A percentile compares a stretch with the other conserved stretches of the same genome.
Evolutionary conservation across 2,113 vertebrate species (phyloP).

Genomic region (Nettapus auritus): DNA sequence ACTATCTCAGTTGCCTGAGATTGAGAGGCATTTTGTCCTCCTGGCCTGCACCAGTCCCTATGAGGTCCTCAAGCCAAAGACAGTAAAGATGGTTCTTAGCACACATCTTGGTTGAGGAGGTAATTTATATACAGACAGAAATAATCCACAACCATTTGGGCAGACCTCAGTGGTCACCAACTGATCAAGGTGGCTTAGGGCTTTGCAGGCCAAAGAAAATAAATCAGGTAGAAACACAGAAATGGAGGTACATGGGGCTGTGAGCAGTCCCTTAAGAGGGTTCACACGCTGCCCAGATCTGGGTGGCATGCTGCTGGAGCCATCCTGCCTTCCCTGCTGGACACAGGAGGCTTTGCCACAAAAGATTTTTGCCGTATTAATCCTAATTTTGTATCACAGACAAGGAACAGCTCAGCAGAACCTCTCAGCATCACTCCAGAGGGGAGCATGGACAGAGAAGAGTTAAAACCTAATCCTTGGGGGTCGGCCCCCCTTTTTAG

Average conservation of each 20-base stretch:
- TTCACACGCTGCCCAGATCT: not conserved
- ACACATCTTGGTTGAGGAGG: not conserved
- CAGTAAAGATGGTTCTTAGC: not conserved
- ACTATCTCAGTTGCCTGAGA: not conserved
- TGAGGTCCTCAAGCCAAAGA: not conserved
- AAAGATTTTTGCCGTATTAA: not conserved
- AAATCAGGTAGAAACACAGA: not conserved
- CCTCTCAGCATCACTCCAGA: not conserved
- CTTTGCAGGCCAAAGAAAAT: not conserved
- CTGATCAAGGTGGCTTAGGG: not conserved
- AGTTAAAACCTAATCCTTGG: not conserved
- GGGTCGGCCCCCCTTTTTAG: not conserved
- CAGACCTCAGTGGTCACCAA: not conserved
- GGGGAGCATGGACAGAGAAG: not conserved
- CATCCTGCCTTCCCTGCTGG: not conserved
- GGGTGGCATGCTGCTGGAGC: fast-evolving
- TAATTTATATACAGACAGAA: not conserved
- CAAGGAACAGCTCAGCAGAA: not conserved
- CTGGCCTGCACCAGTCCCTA: fast-evolving
- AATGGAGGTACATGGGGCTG: fast-evolving
- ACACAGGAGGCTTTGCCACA: fast-evolving
- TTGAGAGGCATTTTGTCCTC: not conserved
- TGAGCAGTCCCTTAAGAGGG: fast-evolving
- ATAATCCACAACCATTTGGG: fast-evolving
- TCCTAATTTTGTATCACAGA: not conserved